Evolutionary conservation across 2,797 vertebrate species (phyloP), one percentile per base, ranked within the genome.

Genomic region (Danio albolineatus): DNA sequence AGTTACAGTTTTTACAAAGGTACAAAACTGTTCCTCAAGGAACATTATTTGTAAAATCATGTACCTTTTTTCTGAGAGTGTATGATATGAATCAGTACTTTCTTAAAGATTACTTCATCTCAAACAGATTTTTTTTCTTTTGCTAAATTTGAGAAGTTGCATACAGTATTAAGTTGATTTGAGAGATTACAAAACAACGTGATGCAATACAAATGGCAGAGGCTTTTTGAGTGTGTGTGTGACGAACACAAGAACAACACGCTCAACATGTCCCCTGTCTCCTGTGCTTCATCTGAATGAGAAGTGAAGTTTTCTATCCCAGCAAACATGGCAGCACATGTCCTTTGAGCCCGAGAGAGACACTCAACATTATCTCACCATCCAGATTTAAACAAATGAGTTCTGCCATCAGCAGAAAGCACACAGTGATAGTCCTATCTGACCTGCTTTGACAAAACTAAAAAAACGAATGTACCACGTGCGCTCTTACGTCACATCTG

Each of bases 381-480:
- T 90, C 91, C 89, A 91, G 90, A 90, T 90, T 92, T 91, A 90
- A 90, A 90, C 85, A 90, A 91, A 92, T 91, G 80, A 92, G 78
- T 49, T 78, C 84, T 70, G 71, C 56, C 65, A 80, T 77, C 71
- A 79, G 76, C 60, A 73, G 49, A 38, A 43, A 62, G 48, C 66
- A 64, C 44, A 59, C 53, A 78, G 70, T 60, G 70, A 82, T 49
- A 49, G 53, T 82, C 62, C 51, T 72, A 28, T 56, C 73, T 56
- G 36, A 19, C 36, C 19, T 71, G 48, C 59, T 65, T 48, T 72
- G 61, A 38, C 80, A 86, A 82, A 78, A 70, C 5, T 39, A 19
- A 28, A 21, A 19, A 8, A 41, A 66, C 6, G 7, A 46, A 19
- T 5, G 38, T 74, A 62, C 62, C 44, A 10, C 51, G 6, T 51